A percentile compares a stretch with the other conserved stretches of the same genome.
Evolutionary conservation across 2,888 invertebrate genomes (phyloP).

Genomic region (Epicampocera succincta): DNA sequence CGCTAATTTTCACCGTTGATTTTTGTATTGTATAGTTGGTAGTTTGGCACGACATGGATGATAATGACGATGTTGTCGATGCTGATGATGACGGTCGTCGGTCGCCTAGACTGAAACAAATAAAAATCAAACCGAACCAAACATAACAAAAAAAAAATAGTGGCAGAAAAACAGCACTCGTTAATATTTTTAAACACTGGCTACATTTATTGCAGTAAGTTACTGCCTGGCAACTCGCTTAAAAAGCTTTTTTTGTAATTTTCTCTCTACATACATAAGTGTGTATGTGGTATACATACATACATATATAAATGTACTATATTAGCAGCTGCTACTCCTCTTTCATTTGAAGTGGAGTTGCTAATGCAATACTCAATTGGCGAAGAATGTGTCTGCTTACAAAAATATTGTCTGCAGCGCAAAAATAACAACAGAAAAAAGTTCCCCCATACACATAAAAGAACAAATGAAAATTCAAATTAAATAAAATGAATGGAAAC

Average conservation of each 20-base stretch:
- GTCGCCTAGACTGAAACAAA: conserved; percentile 57
- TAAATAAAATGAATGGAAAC: conserved; percentile 41
- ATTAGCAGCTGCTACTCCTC: conserved; percentile 44
- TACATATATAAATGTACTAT: no score
- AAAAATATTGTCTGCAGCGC: conserved; percentile 41
- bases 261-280: not conserved
- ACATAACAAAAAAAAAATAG: conserved; percentile 16
- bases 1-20: conserved; percentile 67
- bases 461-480: conserved; percentile 33
- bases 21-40: conserved; percentile 51
- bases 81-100: conserved; percentile 46
- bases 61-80: conserved; percentile 47
- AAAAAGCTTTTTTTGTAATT: conserved; percentile 15
- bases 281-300: no score
- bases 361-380: conserved; percentile 38
- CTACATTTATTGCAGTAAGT: conserved; percentile 39
- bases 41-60: conserved; percentile 38
- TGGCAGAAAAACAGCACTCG: not conserved
- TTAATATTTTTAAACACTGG: conserved; percentile 30
- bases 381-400: conserved; percentile 55
- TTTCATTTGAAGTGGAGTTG: conserved; percentile 47
- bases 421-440: not conserved
- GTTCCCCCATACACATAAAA: not conserved
- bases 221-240: conserved; percentile 54
- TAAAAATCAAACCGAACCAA: conserved; percentile 50